Evolutionary conservation across 2,888 invertebrate genomes (phyloP).

Genomic region (Lasioglossum malachurum): DNA sequence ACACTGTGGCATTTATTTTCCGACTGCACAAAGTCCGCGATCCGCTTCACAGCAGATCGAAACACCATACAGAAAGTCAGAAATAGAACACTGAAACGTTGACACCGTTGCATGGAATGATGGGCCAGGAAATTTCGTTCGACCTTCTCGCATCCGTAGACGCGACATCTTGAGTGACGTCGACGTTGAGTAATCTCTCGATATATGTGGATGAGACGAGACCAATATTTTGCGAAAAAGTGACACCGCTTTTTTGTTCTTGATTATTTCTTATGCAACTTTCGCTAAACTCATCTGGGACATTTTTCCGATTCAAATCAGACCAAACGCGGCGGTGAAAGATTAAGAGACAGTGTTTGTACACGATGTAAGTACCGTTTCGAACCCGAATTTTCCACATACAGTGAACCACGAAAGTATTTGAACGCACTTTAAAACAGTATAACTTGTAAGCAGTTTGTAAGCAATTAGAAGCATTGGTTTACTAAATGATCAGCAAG

Average conservation of each 20-base stretch:
- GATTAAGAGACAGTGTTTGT: too few species aligned
- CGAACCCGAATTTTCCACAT: not conserved
- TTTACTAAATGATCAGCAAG: too few species aligned
- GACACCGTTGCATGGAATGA: constrained; percentile 8
- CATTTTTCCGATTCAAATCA: not conserved
- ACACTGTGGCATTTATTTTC: not conserved
- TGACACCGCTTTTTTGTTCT: not conserved
- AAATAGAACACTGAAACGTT: constrained; percentile 18
- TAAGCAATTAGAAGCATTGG: too few species aligned
- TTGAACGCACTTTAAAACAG: too few species aligned
- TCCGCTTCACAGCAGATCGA: not conserved
- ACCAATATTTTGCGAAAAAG: not conserved
- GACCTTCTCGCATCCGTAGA: not conserved
- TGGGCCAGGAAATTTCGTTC: not conserved
- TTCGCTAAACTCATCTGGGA: not conserved
- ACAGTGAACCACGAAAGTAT: too few species aligned
- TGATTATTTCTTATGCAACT: not conserved
- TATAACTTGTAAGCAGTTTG: too few species aligned
- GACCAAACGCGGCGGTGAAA: not conserved
- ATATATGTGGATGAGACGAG: not conserved
- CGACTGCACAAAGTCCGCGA: not conserved
- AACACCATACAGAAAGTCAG: not conserved
- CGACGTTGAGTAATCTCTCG: not conserved
- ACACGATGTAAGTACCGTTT: too few species aligned
- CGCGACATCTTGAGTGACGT: not conserved